A percentile compares a stretch with the other conserved stretches of the same genome.
phyloP scores from a whole-genome alignment of 1,140 invertebrate species.

The Pissodes strobi region DNA sequence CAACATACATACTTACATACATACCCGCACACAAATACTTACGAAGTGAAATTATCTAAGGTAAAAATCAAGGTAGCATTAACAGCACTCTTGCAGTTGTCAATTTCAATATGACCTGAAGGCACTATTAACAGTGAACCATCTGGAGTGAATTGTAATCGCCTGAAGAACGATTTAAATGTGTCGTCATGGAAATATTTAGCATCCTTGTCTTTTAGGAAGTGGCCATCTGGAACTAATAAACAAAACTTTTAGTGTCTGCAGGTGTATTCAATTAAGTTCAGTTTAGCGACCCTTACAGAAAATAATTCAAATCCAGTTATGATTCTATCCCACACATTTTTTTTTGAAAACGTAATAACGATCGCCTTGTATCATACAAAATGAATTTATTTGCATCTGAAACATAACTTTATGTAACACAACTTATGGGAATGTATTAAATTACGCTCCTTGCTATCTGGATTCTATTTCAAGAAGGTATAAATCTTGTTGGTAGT shows the following conservation, averaged over 20 bases:
- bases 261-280: neutral
- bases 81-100: conserved; percentile 63
- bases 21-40: too few relatives aligned
- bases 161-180: conserved; percentile 88
- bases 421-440: too few relatives aligned
- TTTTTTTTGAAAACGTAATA: too few relatives aligned
- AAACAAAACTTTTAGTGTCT: neutral
- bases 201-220: conserved; percentile 65
- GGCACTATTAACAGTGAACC: conserved; percentile 87
- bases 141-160: conserved; percentile 87
- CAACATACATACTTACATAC: too few relatives aligned
- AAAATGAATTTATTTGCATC: too few relatives aligned
- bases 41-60: conserved; percentile 74
- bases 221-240: conserved; percentile 60
- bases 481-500: too few relatives aligned
- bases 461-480: too few relatives aligned
- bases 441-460: too few relatives aligned
- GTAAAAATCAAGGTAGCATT: conserved; percentile 84
- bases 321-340: neutral
- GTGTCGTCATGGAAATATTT: conserved; percentile 93
- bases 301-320: neutral
- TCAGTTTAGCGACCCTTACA: too few relatives aligned
- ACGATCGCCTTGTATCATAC: too few relatives aligned
- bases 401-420: too few relatives aligned
- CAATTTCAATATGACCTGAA: conserved; percentile 73